Evolutionary conservation across 2,113 vertebrate species (phyloP).

Genomic region (Eurystomus gularis): DNA sequence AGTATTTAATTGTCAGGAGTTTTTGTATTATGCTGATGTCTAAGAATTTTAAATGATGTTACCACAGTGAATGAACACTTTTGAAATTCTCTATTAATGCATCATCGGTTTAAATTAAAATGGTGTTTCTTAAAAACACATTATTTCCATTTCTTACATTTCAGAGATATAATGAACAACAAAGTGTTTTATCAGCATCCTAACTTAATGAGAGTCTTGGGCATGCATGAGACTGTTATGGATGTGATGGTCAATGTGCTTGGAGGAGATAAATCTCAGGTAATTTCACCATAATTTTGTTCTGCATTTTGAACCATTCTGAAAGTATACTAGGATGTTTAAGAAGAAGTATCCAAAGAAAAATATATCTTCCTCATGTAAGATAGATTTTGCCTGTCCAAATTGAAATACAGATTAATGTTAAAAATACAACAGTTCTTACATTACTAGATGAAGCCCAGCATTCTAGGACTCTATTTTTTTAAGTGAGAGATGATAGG

Average conservation of each 20-base stretch:
- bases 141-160: background rate
- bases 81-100: background rate
- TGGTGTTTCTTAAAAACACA: background rate
- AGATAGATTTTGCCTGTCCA: background rate
- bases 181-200: conserved; percentile 99
- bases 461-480: background rate
- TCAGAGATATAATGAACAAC: conserved; percentile 99
- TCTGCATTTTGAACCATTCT: background rate
- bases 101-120: background rate
- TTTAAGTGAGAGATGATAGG: background rate
- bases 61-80: background rate
- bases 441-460: background rate
- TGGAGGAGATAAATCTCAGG: conserved; percentile 94
- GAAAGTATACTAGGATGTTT: background rate
- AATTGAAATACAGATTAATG: background rate
- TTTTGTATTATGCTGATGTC: background rate
- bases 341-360: background rate
- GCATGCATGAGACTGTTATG: conserved; percentile 99
- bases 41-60: background rate
- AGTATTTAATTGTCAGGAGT: background rate
- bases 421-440: background rate
- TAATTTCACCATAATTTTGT: conserved; percentile 53
- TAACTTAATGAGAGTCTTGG: conserved; percentile 96
- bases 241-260: conserved; percentile 99
- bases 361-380: background rate